A percentile compares a stretch with the other conserved stretches of the same genome.
Evolutionary conservation across 1,140 invertebrate species (phyloP).

Genomic region (Cydia pomonella): DNA sequence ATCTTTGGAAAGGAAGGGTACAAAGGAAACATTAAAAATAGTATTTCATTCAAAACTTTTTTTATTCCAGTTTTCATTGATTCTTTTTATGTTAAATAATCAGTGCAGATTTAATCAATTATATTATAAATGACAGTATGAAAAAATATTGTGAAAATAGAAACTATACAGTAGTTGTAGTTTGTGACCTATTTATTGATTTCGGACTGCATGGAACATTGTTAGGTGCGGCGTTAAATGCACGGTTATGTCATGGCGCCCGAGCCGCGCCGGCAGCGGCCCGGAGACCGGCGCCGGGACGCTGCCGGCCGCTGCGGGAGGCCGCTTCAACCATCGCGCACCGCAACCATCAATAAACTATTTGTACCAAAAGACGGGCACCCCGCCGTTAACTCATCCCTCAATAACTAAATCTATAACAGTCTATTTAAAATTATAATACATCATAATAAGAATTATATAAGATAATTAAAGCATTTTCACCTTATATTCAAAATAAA

Average conservation of each 20-base stretch:
- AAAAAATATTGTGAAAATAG: constrained; percentile 50
- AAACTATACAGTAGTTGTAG: constrained; percentile 38
- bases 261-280: not conserved
- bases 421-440: constrained; percentile 79
- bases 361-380: constrained; percentile 42
- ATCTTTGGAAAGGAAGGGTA: not conserved
- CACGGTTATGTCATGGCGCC: not conserved
- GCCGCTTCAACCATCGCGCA: constrained; percentile 32
- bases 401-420: constrained; percentile 76
- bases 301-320: constrained; percentile 15
- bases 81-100: constrained; percentile 59
- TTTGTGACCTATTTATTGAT: constrained; percentile 48
- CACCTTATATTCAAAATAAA: constrained; percentile 77
- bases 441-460: constrained; percentile 73
- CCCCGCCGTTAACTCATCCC: constrained; percentile 53
- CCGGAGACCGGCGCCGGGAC: constrained; percentile 21
- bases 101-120: constrained; percentile 59
- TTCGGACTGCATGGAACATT: constrained; percentile 14
- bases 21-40: constrained; percentile 10
- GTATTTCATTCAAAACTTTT: constrained; percentile 38
- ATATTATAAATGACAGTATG: constrained; percentile 52
- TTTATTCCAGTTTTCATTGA: constrained; percentile 54
- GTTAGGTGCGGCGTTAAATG: not conserved
- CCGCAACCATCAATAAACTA: constrained; percentile 49
- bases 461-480: constrained; percentile 79